Percentiles rank a stretch among this genome's conserved stretches.
phyloP scores from a whole-genome alignment of 2,888 invertebrate species.

The Papilio gigon region DNA sequence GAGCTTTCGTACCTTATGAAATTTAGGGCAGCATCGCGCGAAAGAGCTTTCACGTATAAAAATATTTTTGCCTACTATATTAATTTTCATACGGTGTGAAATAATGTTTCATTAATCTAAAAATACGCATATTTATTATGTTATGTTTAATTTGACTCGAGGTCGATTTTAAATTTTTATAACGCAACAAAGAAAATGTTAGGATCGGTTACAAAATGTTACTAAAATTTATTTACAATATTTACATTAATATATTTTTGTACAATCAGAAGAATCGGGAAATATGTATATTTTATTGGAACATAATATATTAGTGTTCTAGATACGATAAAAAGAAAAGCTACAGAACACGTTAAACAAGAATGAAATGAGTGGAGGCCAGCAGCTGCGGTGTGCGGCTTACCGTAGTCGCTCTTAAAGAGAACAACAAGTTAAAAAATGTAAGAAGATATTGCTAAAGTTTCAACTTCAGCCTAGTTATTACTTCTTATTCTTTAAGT shows the following conservation, averaged over 20 bases:
- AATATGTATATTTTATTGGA: too few relatives aligned
- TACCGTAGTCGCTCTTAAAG: slow-evolving; percentile 25
- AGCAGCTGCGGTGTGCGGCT: slow-evolving; percentile 30
- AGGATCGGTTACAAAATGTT: too few relatives aligned
- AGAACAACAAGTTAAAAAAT: slow-evolving; percentile 25
- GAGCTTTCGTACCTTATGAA: slow-evolving; percentile 32
- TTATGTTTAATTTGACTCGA: too few relatives aligned
- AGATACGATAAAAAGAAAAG: background rate
- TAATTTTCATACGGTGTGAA: slow-evolving; percentile 5
- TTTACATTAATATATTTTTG: too few relatives aligned
- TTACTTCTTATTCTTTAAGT: slow-evolving; percentile 5
- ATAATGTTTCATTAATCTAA: slow-evolving; percentile 18
- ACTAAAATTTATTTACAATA: too few relatives aligned
- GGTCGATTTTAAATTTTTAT: too few relatives aligned
- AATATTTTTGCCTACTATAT: slow-evolving; percentile 12
- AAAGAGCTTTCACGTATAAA: slow-evolving; percentile 12
- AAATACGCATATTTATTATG: too few relatives aligned
- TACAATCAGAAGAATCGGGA: too few relatives aligned
- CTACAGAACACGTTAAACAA: slow-evolving; percentile 4
- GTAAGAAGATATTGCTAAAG: slow-evolving; percentile 24
- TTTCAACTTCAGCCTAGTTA: slow-evolving; percentile 6
- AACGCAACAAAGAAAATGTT: too few relatives aligned
- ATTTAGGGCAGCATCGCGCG: slow-evolving; percentile 26
- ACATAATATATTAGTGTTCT: too few relatives aligned
- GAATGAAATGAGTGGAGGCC: slow-evolving; percentile 14